Evolutionary conservation across 2,888 invertebrate genomes (phyloP).

Genomic region (Polyommatus icarus): DNA sequence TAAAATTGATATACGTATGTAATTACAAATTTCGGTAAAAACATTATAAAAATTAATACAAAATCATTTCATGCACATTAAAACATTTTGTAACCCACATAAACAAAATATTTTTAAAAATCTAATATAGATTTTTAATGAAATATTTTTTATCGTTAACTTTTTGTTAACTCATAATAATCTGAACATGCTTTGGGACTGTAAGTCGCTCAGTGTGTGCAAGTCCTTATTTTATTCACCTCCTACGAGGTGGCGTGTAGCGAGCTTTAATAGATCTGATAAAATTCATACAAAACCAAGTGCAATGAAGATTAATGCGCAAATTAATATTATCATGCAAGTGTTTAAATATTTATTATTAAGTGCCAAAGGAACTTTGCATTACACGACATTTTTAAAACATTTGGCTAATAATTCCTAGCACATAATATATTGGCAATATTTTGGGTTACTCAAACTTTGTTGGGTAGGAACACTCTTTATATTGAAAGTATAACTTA

Average conservation of each 20-base stretch:
- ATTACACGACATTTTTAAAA: too few relatives aligned
- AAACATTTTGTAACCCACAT: neutral
- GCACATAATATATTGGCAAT: too few relatives aligned
- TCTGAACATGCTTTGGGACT: neutral
- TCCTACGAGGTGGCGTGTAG: neutral
- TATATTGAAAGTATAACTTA: too few relatives aligned
- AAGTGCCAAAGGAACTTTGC: too few relatives aligned
- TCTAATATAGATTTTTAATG: too few relatives aligned
- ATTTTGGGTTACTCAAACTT: too few relatives aligned
- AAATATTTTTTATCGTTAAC: neutral
- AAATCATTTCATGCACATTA: neutral
- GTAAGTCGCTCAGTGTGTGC: neutral
- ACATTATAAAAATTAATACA: neutral
- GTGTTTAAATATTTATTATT: neutral
- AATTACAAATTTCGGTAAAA: too few relatives aligned
- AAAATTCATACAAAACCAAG: neutral
- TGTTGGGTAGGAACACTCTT: too few relatives aligned
- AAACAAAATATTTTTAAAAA: too few relatives aligned
- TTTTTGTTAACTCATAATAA: neutral
- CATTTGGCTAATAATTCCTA: too few relatives aligned
- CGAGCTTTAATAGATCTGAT: neutral
- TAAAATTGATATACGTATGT: too few relatives aligned
- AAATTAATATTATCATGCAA: neutral
- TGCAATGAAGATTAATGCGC: slow-evolving; percentile 1
- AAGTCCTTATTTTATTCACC: neutral